Evolutionary conservation across 2,113 vertebrate genomes (phyloP), one percentile per base, ranked within the genome.

Genomic region (Neopipo cinnamomea): DNA sequence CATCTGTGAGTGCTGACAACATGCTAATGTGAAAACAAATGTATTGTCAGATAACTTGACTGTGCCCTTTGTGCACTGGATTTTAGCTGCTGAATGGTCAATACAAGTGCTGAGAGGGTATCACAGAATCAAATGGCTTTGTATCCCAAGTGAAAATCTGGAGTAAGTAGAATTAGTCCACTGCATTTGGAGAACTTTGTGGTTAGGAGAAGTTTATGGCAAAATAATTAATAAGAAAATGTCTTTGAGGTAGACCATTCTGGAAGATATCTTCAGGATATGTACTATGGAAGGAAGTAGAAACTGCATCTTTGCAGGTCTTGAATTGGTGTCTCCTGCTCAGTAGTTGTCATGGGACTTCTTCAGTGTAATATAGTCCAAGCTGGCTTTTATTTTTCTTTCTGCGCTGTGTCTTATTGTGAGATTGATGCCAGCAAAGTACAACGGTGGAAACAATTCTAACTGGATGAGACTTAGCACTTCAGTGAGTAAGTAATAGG

Each of bases 1-100:
- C 91, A 35, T 93, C 75, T 61, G 71, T 83, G 75, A 84, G 39
- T 39, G 59, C 88, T 93, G 92, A 86, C 83, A 76, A 52, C 33
- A 46, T 47, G 55, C 90, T 93, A 82, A 84, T 86, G 59, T 61
- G 83, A 83, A 63, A 93, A 93, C 91, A 93, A 93, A 92, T 55
- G 68, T 42, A 35, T 93, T 93, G 91, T 92, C 76, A 47, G 55
- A 52, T 71, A 80, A 39, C 55, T 77, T 96, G 75, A 71, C 76
- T 88, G 72, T 89, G 92, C 21, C 59, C 83, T 94, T 95, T 96
- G 92, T 86, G 52, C 19, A 13, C 78, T 86, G 77, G 42, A 47
- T 92, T 95, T 89, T 67, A 86, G 41, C 59, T 63, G 76, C 63
- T 86, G 76, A 88, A 93, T 86, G 73, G 78, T 74, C 84, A 88